These are phyloP conservation scores for Cephus runcator DNA, from an alignment of 2,888 invertebrate species.

Conservation along the genomic window DNA sequence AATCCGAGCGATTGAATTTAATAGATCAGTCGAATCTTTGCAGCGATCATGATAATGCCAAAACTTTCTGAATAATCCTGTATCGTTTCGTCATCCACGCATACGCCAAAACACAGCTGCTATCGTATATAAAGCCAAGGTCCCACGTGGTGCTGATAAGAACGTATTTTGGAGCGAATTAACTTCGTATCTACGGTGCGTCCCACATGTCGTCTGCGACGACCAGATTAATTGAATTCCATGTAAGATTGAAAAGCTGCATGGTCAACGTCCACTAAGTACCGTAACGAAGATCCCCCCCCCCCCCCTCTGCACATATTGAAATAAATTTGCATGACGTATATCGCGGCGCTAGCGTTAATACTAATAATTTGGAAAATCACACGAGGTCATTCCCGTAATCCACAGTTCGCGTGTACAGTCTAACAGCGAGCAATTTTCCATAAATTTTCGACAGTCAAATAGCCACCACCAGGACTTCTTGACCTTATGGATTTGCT, in stretches of 20 bases:
- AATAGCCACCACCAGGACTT: neutral
- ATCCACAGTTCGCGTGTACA: neutral
- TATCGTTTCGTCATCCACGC: neutral
- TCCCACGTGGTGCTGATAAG: constrained; percentile 26
- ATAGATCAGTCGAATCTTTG: neutral
- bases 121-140: constrained; percentile 21
- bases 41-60: neutral
- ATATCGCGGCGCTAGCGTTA: neutral
- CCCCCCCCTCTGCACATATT: neutral
- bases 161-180: constrained; percentile 21
- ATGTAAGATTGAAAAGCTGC: constrained; percentile 41
- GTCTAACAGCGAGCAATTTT: neutral
- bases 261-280: neutral
- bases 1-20: neutral
- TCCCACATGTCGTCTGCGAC: constrained; percentile 18
- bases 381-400: neutral
- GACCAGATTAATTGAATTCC: constrained; percentile 61
- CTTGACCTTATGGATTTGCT: neutral
- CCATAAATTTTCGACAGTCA: neutral
- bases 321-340: neutral
- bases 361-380: neutral
- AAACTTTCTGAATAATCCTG: neutral
- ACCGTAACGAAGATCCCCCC: neutral
- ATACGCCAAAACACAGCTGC: constrained; percentile 38
- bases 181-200: constrained; percentile 19